A percentile compares a stretch with the other conserved stretches of the same genome.
Conservation (phyloP, 92 coral and sea anemone species). For the Actinostola sp. region DNA sequence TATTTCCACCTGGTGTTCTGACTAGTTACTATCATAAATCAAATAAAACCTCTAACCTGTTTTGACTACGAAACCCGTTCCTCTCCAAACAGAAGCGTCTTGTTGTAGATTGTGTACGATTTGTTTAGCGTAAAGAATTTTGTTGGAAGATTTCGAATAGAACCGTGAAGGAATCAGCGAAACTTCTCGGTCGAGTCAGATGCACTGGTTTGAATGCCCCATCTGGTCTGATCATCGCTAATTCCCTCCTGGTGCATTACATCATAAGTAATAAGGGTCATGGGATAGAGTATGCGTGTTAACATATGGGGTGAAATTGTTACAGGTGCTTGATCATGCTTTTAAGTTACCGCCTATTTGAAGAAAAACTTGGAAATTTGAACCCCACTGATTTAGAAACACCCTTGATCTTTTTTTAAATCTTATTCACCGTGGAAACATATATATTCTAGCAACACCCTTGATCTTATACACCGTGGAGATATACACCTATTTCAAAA, state of each 20-base stretch:
- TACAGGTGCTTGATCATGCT: conserved; percentile 25
- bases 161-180: conserved; percentile 29
- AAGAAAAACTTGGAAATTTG: not conserved
- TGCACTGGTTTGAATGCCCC: conserved; percentile 58
- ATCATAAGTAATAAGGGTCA: conserved; percentile 84
- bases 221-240: conserved; percentile 12
- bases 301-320: conserved; percentile 18
- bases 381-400: not conserved
- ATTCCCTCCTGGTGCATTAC: conserved; percentile 72
- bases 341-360: not conserved
- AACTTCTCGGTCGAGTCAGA: conserved; percentile 35
- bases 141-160: not conserved
- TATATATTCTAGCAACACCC: too few species aligned
- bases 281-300: conserved; percentile 17
- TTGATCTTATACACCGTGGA: too few species aligned
- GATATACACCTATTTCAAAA: too few species aligned
- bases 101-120: not conserved
- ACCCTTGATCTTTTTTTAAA: too few species aligned
- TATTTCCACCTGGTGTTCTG: not conserved
- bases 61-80: not conserved
- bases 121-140: not conserved
- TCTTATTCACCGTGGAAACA: not conserved
- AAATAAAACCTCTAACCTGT: conserved; percentile 13
- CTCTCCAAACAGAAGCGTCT: not conserved
- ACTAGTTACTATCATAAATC: not conserved